Evolutionary conservation across 1,140 invertebrate genomes (phyloP), one percentile per base, ranked within the genome.

Genomic region (Drosophila ironensis): DNA sequence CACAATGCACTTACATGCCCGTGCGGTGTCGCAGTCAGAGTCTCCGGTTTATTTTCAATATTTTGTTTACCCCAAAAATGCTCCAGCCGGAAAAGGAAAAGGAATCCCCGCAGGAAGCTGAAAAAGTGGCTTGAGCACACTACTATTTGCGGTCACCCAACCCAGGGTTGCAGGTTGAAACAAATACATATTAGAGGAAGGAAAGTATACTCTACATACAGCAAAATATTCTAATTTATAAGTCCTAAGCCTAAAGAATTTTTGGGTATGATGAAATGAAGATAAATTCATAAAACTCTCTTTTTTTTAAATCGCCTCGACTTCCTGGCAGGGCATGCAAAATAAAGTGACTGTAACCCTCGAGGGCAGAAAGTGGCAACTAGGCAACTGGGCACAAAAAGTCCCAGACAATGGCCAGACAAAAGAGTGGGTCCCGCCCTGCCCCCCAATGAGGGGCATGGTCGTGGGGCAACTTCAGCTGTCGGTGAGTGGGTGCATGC

Each of bases 1-100:
- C 28, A n/a, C n/a, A n/a, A 50, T 44, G 67, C 53, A 69, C 45
- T 63, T 72, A 73, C 50, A 72, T 54, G 70, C 44, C 42, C 35
- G 70, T 56, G 28, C 37, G 25, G 28, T 44, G 22, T 14, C n/a
- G 3, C 9, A 8, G n/a, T 14, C 41, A 46, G 19, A 38, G 47
- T 52, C 51, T 74, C 45, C 28, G 51, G 72, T 73, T 78, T 78
- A 78, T 78, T 78, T 71, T 66, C 63, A 84, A 82, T 86, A 84
- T 86, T 74, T 84, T 78, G 50, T 77, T 78, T 73, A 77, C 47
- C 72, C 72, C 69, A 66, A 78, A 78, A 66, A 66, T 57, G 35
- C 24, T 53, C n/a, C 37, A 60, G 38, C 16, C 48, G 22, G 46
- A 44, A 37, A 59, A 2, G 12, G 45, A 44, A 68, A 30, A 25